Conservation (phyloP, 1,140 invertebrate genomes). For the Wasmannia auropunctata region DNA sequence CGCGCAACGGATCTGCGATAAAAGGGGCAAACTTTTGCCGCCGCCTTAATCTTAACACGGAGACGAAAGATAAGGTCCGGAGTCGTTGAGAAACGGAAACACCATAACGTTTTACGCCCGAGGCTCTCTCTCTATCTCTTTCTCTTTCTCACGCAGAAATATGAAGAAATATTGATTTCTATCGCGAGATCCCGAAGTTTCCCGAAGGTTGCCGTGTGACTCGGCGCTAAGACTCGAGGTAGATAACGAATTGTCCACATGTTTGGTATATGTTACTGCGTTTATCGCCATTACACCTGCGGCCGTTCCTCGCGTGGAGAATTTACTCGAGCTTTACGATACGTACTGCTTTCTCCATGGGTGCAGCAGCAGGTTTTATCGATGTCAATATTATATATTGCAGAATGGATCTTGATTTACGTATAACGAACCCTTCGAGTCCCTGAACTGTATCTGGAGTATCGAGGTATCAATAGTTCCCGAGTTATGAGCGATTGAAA, state of each 20-base stretch:
- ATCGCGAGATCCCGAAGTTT: background rate
- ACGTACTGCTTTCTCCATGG: background rate
- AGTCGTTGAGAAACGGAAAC: conserved; percentile 6
- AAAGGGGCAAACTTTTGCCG: conserved; percentile 13
- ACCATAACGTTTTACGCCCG: background rate
- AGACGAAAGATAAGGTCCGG: conserved; percentile 17
- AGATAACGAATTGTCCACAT: background rate
- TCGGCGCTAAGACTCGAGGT: background rate
- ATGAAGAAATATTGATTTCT: conserved; percentile 25
- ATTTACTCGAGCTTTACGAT: background rate
- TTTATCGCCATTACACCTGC: background rate
- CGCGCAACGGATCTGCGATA: background rate
- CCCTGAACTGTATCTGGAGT: background rate
- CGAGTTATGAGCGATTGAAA: conserved; percentile 8
- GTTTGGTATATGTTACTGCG: background rate
- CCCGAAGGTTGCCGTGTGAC: background rate
- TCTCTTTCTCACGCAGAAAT: background rate
- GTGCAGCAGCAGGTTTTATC: conserved; percentile 11
- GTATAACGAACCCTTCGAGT: conserved; percentile 10
- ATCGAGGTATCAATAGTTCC: background rate
- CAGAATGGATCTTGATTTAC: conserved; percentile 1
- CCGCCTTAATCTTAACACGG: conserved; percentile 10
- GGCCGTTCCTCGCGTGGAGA: background rate
- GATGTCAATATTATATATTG: background rate
- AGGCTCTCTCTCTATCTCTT: too few relatives aligned